phyloP scores from a whole-genome alignment of 1,140 invertebrate genomes.

The Aphaenogaster ashmeadi region DNA sequence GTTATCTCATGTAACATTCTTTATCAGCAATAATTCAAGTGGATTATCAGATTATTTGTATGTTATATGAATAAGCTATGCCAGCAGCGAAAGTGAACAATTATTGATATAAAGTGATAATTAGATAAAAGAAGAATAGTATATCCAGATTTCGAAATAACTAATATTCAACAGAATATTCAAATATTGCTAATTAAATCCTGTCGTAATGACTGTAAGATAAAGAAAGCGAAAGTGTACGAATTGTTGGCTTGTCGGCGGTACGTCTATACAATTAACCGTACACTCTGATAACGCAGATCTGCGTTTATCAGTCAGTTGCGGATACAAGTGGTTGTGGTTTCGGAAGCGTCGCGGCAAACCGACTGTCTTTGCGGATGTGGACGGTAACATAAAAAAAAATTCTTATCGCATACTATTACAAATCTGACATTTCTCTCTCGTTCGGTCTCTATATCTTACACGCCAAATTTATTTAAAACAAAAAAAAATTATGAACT shows the following conservation, averaged over 20 bases:
- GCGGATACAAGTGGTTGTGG: slow-evolving; percentile 17
- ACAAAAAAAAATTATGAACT: background rate
- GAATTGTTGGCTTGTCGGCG: background rate
- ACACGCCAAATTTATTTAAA: background rate
- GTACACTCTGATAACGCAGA: background rate
- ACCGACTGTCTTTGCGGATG: slow-evolving; percentile 15
- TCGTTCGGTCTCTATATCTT: background rate
- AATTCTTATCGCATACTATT: slow-evolving; percentile 30
- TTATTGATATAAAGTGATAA: background rate
- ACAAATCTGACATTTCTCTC: background rate
- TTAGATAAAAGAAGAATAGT: background rate
- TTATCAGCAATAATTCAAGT: background rate
- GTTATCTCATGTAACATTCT: background rate
- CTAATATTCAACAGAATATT: background rate
- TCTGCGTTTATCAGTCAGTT: slow-evolving; percentile 8
- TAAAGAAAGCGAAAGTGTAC: background rate
- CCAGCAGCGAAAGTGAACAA: background rate
- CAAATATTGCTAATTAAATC: background rate
- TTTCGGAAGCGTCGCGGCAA: background rate
- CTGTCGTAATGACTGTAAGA: too few relatives aligned
- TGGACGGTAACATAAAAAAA: background rate
- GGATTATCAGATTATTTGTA: background rate
- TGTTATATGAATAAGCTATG: background rate
- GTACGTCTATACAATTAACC: background rate
- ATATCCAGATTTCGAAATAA: background rate